phyloP scores from a whole-genome alignment of 2,888 invertebrate species.

The Chrysopilus asiliformis region DNA sequence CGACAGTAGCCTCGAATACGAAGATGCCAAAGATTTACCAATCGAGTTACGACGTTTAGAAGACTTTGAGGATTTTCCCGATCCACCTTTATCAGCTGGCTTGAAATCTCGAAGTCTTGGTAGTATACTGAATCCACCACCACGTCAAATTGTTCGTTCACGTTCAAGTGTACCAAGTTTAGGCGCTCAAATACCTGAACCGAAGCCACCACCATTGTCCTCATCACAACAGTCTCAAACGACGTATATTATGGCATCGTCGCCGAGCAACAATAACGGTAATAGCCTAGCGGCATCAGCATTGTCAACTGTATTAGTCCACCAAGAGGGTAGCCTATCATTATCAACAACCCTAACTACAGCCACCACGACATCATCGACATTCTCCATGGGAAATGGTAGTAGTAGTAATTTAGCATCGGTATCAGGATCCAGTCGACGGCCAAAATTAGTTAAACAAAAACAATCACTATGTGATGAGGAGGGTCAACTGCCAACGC shows the following conservation, averaged over 20 bases:
- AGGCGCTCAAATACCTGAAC: constrained; percentile 28
- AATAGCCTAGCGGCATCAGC: constrained; percentile 11
- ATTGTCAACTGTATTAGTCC: too few relatives aligned
- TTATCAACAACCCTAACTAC: not conserved
- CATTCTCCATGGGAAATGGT: not conserved
- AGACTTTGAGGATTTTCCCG: constrained; percentile 43
- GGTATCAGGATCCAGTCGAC: constrained; percentile 7
- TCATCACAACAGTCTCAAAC: constrained; percentile 23
- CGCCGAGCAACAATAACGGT: constrained; percentile 1
- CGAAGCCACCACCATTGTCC: constrained; percentile 9
- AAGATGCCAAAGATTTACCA: constrained; percentile 63
- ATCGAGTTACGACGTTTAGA: constrained; percentile 76
- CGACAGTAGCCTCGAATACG: constrained; percentile 45
- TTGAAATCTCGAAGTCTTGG: constrained; percentile 74
- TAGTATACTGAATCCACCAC: constrained; percentile 64
- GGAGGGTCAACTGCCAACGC: constrained; percentile 16
- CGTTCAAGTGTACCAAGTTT: constrained; percentile 63
- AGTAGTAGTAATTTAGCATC: not conserved
- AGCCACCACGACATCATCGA: not conserved
- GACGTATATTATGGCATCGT: not conserved
- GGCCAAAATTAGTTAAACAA: constrained; percentile 69
- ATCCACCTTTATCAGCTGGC: constrained; percentile 45
- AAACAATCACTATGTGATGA: constrained; percentile 74
- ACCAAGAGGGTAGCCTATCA: not conserved
- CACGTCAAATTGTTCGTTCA: constrained; percentile 56